These are phyloP conservation scores for Holothuria glaberrima DNA, from an alignment of 35 echinoderm and acorn worm species.

Conservation along the genomic window DNA sequence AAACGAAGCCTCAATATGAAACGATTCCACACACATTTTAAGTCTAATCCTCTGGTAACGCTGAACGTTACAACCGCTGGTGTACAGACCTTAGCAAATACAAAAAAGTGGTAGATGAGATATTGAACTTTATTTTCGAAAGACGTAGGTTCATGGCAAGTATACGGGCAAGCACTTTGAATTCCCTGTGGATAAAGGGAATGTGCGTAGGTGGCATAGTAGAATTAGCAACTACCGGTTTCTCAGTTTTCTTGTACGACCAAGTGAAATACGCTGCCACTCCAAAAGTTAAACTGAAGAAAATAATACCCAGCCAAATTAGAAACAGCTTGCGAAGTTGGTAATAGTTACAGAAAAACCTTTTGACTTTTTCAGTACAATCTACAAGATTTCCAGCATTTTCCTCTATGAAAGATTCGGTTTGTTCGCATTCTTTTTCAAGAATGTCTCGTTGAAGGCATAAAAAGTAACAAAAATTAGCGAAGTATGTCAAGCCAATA, in stretches of 20 bases:
- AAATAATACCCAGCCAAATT: not conserved
- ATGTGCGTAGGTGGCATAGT: no score
- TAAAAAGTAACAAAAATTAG: conserved; percentile 21
- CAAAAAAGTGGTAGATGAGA: not conserved
- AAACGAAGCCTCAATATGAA: not conserved
- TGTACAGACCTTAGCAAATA: not conserved
- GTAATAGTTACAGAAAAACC: conserved; percentile 1
- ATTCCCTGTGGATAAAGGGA: not conserved
- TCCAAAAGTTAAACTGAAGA: not conserved
- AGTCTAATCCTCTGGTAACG: not conserved
- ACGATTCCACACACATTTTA: conserved; percentile 17
- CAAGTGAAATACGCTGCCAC: no score
- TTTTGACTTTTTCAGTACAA: not conserved
- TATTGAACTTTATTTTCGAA: not conserved
- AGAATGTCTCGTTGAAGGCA: conserved; percentile 3
- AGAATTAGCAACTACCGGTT: no score
- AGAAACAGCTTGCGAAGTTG: not conserved
- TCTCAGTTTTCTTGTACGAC: no score
- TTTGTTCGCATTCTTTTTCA: not conserved
- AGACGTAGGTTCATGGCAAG: not conserved
- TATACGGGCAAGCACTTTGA: not conserved
- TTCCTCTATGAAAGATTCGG: not conserved
- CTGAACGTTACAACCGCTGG: not conserved
- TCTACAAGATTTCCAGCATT: not conserved
- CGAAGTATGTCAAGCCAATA: not conserved